Percentiles rank a stretch among this genome's conserved stretches.
Conservation (phyloP, 2,888 invertebrate species). For the Andrena camellia region DNA sequence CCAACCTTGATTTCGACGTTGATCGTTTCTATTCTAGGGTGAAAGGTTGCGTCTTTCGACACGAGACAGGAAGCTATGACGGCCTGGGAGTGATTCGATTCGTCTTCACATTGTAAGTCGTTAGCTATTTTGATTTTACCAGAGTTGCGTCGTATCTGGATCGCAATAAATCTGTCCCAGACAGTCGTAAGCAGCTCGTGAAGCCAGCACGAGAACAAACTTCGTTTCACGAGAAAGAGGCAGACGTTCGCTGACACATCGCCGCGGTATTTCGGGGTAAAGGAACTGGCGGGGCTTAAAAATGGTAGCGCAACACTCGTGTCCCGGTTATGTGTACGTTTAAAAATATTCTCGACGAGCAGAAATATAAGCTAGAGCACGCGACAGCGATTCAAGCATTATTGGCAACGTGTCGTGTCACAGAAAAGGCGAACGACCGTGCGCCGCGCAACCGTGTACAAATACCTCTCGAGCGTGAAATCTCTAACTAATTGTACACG, state of each 20-base stretch:
- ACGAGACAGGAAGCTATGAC: no score
- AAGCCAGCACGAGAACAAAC: neutral
- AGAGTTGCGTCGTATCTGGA: no score
- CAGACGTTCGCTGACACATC: constrained; percentile 21
- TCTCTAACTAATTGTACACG: constrained; percentile 33
- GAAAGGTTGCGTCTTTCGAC: neutral
- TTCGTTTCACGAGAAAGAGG: neutral
- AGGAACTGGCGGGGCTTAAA: constrained; percentile 2
- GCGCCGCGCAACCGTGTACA: neutral
- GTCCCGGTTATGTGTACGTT: neutral
- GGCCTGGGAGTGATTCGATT: no score
- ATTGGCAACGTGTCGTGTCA: constrained; percentile 23
- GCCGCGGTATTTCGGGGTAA: constrained; percentile 10
- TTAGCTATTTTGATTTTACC: no score
- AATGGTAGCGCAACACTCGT: constrained; percentile 20
- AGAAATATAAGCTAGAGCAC: constrained; percentile 31
- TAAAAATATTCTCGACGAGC: constrained; percentile 34
- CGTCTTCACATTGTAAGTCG: no score
- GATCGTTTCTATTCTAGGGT: neutral
- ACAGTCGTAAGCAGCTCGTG: neutral
- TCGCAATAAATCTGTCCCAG: neutral
- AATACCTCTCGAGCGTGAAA: constrained; percentile 19
- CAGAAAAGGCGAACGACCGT: neutral
- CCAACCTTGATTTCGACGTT: neutral
- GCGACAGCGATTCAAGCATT: constrained; percentile 12